phyloP scores from a whole-genome alignment of 2,113 vertebrate genomes.

The Pseudopipra pipra region DNA sequence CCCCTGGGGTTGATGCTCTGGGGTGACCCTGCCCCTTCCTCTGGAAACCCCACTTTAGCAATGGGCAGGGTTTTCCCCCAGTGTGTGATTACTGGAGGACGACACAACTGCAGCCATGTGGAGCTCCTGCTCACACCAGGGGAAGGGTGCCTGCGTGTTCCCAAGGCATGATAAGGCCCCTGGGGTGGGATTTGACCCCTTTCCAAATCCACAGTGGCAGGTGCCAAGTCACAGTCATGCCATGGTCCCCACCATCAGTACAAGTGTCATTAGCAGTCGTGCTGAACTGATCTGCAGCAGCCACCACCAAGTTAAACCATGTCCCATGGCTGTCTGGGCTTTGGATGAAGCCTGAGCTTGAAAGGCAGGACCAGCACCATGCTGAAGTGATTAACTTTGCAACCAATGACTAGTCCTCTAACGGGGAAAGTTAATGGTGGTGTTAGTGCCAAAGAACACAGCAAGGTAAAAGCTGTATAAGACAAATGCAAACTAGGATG shows the following conservation, averaged over 20 bases:
- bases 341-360: not conserved
- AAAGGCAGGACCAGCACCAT: not conserved
- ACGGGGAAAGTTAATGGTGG: not conserved
- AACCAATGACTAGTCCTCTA: not conserved
- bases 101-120: fast-evolving
- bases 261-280: not conserved
- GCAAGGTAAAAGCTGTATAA: not conserved
- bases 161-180: not conserved
- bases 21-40: not conserved
- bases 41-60: not conserved
- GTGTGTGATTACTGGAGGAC: fast-evolving
- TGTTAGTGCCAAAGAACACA: not conserved
- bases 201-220: not conserved
- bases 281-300: not conserved
- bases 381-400: not conserved
- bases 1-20: not conserved
- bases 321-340: not conserved
- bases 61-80: not conserved
- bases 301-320: fast-evolving
- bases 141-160: not conserved
- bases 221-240: not conserved
- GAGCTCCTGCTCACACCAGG: not conserved
- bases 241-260: fast-evolving
- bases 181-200: not conserved
- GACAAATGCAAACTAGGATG: not conserved